Conservation (phyloP, 1,140 invertebrate species). For the Bombus consobrinus region DNA sequence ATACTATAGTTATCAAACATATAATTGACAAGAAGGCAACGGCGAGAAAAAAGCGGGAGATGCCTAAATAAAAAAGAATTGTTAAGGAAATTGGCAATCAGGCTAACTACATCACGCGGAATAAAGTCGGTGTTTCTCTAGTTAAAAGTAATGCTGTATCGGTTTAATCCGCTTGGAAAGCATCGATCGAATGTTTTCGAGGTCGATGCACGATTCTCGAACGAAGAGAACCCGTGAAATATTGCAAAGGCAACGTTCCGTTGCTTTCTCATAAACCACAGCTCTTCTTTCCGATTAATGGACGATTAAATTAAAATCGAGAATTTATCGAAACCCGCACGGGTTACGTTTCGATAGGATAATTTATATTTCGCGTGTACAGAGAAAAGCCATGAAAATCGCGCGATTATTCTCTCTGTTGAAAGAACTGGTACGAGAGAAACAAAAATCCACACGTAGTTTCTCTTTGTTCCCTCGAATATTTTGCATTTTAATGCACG, state of each 20-base stretch:
- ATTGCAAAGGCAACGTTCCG: background rate
- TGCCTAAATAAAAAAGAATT: background rate
- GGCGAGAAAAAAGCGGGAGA: background rate
- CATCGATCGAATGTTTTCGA: conserved; percentile 1
- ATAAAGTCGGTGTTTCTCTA: background rate
- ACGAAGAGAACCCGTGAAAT: conserved; percentile 6
- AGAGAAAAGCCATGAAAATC: background rate
- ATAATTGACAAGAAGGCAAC: too few species aligned
- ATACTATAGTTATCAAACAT: too few species aligned
- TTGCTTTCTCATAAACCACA: background rate
- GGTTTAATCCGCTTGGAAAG: background rate
- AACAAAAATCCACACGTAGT: background rate
- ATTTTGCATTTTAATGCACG: background rate
- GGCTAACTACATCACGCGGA: background rate
- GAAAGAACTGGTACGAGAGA: background rate
- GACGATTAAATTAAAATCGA: conserved; percentile 29
- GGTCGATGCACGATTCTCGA: background rate
- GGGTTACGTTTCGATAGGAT: background rate
- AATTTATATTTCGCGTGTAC: background rate
- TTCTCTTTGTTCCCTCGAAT: background rate
- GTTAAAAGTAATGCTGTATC: background rate
- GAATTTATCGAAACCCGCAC: background rate
- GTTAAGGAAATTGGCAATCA: background rate
- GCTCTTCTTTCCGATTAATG: background rate
- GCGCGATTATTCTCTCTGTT: background rate